Percentiles rank a stretch among this genome's conserved stretches.
Conservation (phyloP, 2,888 invertebrate species). For the Syrista parreyssii region DNA sequence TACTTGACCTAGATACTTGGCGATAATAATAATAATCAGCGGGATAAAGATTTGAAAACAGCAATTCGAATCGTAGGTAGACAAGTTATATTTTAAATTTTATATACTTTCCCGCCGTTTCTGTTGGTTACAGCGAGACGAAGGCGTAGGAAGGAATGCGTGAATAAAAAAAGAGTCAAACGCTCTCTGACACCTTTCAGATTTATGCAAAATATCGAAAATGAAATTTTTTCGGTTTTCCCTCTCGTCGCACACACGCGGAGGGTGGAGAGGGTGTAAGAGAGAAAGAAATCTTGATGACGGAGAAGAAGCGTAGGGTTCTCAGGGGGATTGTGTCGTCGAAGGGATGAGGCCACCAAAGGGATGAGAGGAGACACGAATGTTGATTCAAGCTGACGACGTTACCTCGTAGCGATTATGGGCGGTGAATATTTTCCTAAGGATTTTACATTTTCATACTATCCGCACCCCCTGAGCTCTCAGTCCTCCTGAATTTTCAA, state of each 20-base stretch:
- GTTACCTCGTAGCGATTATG: constrained; percentile 40
- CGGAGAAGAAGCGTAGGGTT: constrained; percentile 11
- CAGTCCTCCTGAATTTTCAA: constrained; percentile 1
- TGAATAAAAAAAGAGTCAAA: not conserved
- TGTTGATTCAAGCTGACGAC: constrained; percentile 41
- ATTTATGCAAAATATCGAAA: constrained; percentile 40
- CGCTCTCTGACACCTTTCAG: not conserved
- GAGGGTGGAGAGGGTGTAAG: not conserved
- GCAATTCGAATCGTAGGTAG: not conserved
- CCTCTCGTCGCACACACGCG: not conserved
- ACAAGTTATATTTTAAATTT: too few species aligned
- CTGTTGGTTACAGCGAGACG: not conserved
- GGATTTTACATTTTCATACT: constrained; percentile 36
- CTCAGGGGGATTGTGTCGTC: constrained; percentile 15
- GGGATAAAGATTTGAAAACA: not conserved
- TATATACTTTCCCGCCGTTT: not conserved
- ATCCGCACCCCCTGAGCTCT: constrained; percentile 12
- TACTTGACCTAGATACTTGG: not conserved
- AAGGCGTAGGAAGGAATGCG: not conserved
- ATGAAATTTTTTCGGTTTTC: constrained; percentile 42
- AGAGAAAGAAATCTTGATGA: not conserved
- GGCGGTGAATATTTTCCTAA: constrained; percentile 41
- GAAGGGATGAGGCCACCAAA: constrained; percentile 1
- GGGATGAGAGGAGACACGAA: constrained; percentile 27
- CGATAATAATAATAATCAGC: not conserved